Evolutionary conservation across 2,888 invertebrate species (phyloP), one percentile per base, ranked within the genome.

Genomic region (Tridacna gigas): DNA sequence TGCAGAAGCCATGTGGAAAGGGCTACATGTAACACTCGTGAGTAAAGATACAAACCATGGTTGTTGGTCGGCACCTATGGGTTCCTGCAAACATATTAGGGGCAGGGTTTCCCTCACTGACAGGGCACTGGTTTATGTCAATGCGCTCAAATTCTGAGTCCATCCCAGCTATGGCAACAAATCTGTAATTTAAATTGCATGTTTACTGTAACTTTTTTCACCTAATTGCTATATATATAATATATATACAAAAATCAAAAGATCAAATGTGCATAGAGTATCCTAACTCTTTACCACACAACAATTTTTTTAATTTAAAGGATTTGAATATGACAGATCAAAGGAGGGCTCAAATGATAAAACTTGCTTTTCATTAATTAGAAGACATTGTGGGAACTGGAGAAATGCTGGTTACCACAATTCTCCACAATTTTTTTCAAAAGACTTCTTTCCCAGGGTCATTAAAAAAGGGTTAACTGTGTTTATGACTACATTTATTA

Each of bases 61-160:
- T 94, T n/a, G 93, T 90, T 5, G 86, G 80, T 96, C 98, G 98
- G 96, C 99, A 99, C 82, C 98, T 96, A 0, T 98, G 97, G 0
- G 98, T 98, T 86, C 97, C 97, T 1, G 97, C 97, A 95, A 98
- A 99, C 93, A 96, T 96, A 95, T 99, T 99, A 0, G 98, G 97
- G 51, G 97, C 97, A 89, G 96, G 97, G 94, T 99, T 99, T 69
- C 99, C 99, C 91, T 97, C 96, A 80, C 98, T 97, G 85, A 95
- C 95, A 0, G 99, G 98, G 96, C 99, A 99, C 93, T 99, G 99
- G 95, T 99, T 99, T 95, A 99, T 98, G 93, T 99, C 99, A 94
- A 99, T 97, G 92, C 98, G 96, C 90, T 99, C 98, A 95, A 98
- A 98, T 94, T 99, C 99, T 96, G 99, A 97, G 96, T 99, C 99